Base-by-base conservation (phyloP, 2,113 vertebrate species). In the Gasterosteus aculeatus region DNA sequence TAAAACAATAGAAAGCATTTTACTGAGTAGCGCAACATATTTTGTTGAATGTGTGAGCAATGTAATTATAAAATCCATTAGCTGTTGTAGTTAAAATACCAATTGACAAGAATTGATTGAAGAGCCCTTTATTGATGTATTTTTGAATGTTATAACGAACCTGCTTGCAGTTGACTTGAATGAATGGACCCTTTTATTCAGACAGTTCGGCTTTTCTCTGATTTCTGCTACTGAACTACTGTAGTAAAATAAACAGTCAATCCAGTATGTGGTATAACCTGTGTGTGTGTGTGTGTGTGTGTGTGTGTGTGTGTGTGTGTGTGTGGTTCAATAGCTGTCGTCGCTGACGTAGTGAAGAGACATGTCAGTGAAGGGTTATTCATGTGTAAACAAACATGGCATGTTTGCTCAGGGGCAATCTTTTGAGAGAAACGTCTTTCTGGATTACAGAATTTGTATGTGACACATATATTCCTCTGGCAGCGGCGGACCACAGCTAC, bases 351-450 rank as follows among this genome's bases (percentile, higher is more conserved):
- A 68, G 69, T 22, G 65, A 74, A 75, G 51, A 70, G 60, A 77
- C 83, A 80, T 35, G 57, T 71, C 63, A 84, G 70, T 86, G 85
- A 90, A 85, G 82, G 85, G 73, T 86, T 83, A 90, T 88, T 92
- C 84, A 89, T 89, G 84, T 85, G 86, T 90, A 85, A 87, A 89
- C 80, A 87, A 85, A 87, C 81, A 89, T 79, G 73, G 66, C 85
- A 73, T 84, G 82, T 88, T 80, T 78, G 82, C 82, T 87, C 69
- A 42, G 54, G 77, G 87, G 87, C 76, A 88, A 84, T 85, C 86
- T 80, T 86, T 89, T 78, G 75, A 76, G 83, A 85, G 82, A 86
- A 85, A 89, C 81, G 86, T 82, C 87, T 82, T 71, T 84, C 69
- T 72, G 72, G 86, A 87, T 85, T 54, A 66, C 47, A 44, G 80